Conservation (phyloP, 2,113 vertebrate species). For the Brachyhypopomus occidentalis region DNA sequence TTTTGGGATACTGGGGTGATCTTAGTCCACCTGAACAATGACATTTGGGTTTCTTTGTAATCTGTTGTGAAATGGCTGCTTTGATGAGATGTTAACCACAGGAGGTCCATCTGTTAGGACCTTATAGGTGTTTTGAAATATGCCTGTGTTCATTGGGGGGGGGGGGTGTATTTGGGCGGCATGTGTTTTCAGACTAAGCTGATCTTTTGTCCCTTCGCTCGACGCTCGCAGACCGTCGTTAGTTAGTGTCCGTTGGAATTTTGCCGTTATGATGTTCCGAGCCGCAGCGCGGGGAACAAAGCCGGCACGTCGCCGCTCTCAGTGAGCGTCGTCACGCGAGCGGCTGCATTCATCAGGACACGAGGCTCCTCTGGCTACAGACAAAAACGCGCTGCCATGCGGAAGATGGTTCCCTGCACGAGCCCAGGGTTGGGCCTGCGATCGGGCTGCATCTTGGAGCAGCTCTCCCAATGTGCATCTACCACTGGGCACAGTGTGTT, state of each 20-base stretch:
- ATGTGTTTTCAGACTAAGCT: constrained; percentile 3
- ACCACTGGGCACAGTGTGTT: not conserved
- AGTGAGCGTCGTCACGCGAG: not conserved
- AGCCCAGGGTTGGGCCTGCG: not conserved
- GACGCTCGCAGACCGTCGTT: constrained; percentile 1
- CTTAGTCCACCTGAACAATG: constrained; percentile 62
- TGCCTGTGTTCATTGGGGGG: constrained; percentile 34
- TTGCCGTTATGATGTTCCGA: not conserved
- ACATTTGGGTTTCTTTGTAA: constrained; percentile 54
- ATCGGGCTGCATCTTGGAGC: not conserved
- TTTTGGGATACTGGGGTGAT: constrained; percentile 60
- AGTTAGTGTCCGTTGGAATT: not conserved
- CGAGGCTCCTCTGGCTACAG: not conserved
- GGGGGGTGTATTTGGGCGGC: not conserved
- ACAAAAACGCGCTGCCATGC: not conserved
- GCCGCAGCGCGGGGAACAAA: not conserved
- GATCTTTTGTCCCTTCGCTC: constrained; percentile 24
- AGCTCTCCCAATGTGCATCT: not conserved
- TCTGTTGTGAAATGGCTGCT: constrained; percentile 51
- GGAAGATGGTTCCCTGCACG: not conserved
- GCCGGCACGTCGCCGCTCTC: not conserved
- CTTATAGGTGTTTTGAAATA: constrained; percentile 43
- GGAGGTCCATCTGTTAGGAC: constrained; percentile 55
- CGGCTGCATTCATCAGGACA: not conserved
- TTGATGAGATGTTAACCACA: constrained; percentile 49